A percentile compares a stretch with the other conserved stretches of the same genome.
Conservation (phyloP, 2,888 invertebrate species). For the Noctua janthe region DNA sequence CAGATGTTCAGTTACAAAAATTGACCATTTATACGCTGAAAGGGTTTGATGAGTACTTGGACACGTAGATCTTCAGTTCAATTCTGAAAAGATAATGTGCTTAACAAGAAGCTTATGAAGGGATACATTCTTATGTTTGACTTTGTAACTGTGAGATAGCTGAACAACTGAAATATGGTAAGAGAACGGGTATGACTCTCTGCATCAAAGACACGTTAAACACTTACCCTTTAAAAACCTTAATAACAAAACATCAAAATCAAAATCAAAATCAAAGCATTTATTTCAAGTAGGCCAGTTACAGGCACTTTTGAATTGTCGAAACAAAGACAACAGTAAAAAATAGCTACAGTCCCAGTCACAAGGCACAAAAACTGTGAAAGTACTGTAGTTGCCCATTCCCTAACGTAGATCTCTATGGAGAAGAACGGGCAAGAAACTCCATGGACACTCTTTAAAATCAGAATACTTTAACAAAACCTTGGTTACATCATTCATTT, state of each 20-base stretch:
- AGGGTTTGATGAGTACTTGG: not conserved
- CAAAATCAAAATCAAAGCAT: too few species aligned
- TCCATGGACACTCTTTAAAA: too few species aligned
- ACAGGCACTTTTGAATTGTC: too few species aligned
- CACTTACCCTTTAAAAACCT: not conserved
- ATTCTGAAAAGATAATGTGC: not conserved
- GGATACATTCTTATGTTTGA: not conserved
- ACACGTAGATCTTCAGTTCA: not conserved
- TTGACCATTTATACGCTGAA: slow-evolving; percentile 10
- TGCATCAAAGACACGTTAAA: not conserved
- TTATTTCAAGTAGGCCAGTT: too few species aligned
- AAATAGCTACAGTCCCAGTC: too few species aligned
- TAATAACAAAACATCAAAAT: not conserved
- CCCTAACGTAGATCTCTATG: too few species aligned
- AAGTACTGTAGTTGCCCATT: too few species aligned
- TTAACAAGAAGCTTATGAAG: not conserved
- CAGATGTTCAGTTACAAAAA: slow-evolving; percentile 17
- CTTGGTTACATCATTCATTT: too few species aligned
- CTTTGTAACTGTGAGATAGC: not conserved
- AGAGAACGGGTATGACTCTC: not conserved
- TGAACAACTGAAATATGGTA: not conserved
- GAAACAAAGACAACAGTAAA: too few species aligned
- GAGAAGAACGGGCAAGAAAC: too few species aligned
- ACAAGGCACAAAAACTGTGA: too few species aligned
- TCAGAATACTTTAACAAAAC: too few species aligned